Percentiles rank a stretch among this genome's conserved stretches.
Evolutionary conservation across 2,888 invertebrate genomes (phyloP).

Genomic region (Drosophila gaucha): DNA sequence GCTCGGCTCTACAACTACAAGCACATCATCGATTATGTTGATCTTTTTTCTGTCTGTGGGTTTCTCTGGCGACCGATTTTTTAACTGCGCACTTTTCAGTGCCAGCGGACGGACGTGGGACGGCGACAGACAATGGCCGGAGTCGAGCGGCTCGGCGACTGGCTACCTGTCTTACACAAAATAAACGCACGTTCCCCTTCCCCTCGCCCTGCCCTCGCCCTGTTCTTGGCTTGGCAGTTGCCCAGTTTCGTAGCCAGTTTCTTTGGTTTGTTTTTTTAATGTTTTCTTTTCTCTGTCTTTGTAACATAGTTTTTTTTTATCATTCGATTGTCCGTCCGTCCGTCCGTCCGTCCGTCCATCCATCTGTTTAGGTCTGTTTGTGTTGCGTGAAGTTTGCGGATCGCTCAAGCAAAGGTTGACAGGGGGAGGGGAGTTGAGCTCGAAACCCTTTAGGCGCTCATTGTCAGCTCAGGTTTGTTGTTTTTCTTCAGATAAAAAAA

Average conservation of each 20-base stretch:
- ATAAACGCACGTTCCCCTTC: slow-evolving; percentile 68
- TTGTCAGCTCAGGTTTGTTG: slow-evolving; percentile 70
- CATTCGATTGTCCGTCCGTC: slow-evolving; percentile 37
- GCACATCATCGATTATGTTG: slow-evolving; percentile 79
- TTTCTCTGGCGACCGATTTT: slow-evolving; percentile 55
- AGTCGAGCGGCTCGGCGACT: slow-evolving; percentile 62
- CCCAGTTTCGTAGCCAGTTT: slow-evolving; percentile 55
- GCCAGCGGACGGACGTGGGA: slow-evolving; percentile 23
- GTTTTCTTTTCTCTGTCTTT: slow-evolving; percentile 58
- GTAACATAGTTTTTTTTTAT: slow-evolving; percentile 68
- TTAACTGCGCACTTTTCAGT: slow-evolving; percentile 73
- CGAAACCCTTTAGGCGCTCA: slow-evolving; percentile 76
- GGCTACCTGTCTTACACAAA: slow-evolving; percentile 79
- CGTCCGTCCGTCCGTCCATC: slow-evolving; percentile 16
- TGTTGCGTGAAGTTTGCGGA: slow-evolving; percentile 33
- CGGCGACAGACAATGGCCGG: slow-evolving; percentile 52
- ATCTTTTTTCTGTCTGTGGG: slow-evolving; percentile 62
- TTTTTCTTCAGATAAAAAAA: slow-evolving; percentile 60
- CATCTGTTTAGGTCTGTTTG: slow-evolving; percentile 52
- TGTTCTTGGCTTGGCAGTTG: slow-evolving; percentile 51
- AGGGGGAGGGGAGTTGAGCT: slow-evolving; percentile 44
- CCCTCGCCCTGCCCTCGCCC: not conserved
- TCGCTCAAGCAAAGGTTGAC: not conserved
- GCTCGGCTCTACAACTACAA: slow-evolving; percentile 37
- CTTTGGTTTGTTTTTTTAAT: slow-evolving; percentile 52